Evolutionary conservation across 2,888 invertebrate species (phyloP).

Genomic region (Caenorhabditis japonica): DNA sequence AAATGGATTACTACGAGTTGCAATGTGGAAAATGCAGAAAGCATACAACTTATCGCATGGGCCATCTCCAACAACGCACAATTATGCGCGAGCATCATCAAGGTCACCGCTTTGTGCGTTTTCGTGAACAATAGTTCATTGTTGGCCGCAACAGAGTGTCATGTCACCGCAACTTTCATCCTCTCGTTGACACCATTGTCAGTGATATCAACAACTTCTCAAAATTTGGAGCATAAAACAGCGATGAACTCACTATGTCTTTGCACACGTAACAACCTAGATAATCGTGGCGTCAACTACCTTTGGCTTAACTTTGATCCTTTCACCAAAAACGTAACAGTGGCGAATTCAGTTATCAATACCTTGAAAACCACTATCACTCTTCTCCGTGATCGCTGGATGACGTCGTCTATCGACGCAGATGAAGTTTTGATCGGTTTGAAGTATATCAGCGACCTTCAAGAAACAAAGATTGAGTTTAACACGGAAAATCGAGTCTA

Average conservation of each 20-base stretch:
- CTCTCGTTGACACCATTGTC: constrained; percentile 28
- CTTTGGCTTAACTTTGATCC: constrained; percentile 57
- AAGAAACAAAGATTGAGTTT: constrained; percentile 38
- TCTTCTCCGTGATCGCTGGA: constrained; percentile 55
- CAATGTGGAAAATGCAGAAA: constrained; percentile 6
- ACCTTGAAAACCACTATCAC: constrained; percentile 48
- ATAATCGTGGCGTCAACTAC: constrained; percentile 37
- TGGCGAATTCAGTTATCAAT: constrained; percentile 23
- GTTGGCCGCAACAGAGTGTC: constrained; percentile 16
- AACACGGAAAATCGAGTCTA: constrained; percentile 43
- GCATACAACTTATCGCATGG: constrained; percentile 36
- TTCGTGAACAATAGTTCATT: constrained; percentile 43
- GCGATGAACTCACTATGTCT: constrained; percentile 41
- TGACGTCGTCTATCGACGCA: constrained; percentile 50
- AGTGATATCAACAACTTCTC: neutral
- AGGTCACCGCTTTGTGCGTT: constrained; percentile 39
- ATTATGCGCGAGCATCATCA: constrained; percentile 11
- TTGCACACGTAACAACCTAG: constrained; percentile 32
- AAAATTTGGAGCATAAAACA: constrained; percentile 7
- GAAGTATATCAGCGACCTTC: constrained; percentile 60
- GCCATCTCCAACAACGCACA: constrained; percentile 24
- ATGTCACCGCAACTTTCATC: constrained; percentile 53
- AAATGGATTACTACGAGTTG: constrained; percentile 49
- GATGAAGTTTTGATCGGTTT: constrained; percentile 59
- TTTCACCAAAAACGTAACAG: constrained; percentile 20